A percentile compares a stretch with the other conserved stretches of the same genome.
These are phyloP conservation scores for Bothrops alternatus DNA, from an alignment of 2,797 vertebrate genomes.

Conservation along the genomic window DNA sequence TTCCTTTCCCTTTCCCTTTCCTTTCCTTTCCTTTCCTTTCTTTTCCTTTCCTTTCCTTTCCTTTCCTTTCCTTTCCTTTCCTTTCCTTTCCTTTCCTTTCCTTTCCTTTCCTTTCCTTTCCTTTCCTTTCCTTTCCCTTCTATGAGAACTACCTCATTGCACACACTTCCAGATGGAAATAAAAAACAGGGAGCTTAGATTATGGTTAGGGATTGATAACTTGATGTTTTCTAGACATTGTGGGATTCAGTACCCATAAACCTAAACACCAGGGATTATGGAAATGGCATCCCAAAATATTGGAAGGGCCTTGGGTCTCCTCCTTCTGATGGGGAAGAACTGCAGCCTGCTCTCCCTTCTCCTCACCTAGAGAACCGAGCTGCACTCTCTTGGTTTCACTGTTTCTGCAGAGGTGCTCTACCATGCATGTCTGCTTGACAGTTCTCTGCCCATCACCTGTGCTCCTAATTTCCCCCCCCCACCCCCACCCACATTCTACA, in stretches of 20 bases:
- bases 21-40: no score
- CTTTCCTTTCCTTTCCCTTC: not conserved
- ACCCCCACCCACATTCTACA: no score
- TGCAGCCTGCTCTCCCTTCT: not conserved
- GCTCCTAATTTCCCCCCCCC: no score
- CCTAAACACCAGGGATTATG: not conserved
- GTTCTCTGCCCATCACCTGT: not conserved
- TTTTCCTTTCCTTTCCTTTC: fast-evolving
- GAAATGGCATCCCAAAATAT: not conserved
- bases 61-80: no score
- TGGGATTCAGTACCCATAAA: not conserved
- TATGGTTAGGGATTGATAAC: not conserved
- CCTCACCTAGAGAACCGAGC: not conserved
- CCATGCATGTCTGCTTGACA: not conserved
- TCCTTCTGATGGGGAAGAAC: not conserved
- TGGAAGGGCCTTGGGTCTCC: not conserved
- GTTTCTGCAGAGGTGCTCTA: not conserved
- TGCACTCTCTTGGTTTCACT: not conserved
- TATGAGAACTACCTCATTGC: constrained; percentile 27
- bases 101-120: not conserved
- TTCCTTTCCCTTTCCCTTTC: fast-evolving
- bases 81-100: no score
- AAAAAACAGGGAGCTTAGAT: not conserved
- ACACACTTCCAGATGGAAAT: not conserved
- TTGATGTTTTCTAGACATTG: not conserved